A percentile compares a stretch with the other conserved stretches of the same genome.
phyloP scores from a whole-genome alignment of 2,888 invertebrate species.

The Spodoptera littoralis region DNA sequence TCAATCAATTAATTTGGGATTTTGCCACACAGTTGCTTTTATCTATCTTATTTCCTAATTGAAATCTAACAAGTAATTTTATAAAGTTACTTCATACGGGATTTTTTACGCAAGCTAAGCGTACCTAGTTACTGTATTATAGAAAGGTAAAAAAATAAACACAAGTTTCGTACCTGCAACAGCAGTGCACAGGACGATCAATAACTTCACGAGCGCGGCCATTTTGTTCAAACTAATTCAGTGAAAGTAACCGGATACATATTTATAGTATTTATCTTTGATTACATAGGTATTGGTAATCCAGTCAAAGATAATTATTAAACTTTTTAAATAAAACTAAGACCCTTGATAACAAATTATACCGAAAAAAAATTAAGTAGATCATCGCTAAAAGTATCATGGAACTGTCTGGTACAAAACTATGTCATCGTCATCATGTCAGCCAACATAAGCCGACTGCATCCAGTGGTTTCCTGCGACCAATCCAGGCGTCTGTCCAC shows the following conservation, averaged over 20 bases:
- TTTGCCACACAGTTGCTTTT: too few species aligned
- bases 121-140: background rate
- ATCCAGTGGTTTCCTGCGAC: too few species aligned
- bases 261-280: conserved; percentile 70
- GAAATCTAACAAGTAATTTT: too few species aligned
- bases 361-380: conserved; percentile 12
- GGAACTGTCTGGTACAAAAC: conserved; percentile 18
- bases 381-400: background rate
- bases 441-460: too few species aligned
- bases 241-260: conserved; percentile 59
- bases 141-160: background rate
- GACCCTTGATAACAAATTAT: conserved; percentile 35
- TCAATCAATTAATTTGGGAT: too few species aligned
- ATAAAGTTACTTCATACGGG: too few species aligned
- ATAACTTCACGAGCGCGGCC: conserved; percentile 69
- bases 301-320: conserved; percentile 49
- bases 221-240: conserved; percentile 64
- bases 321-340: conserved; percentile 60
- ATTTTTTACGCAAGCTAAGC: too few species aligned
- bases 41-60: too few species aligned
- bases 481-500: too few species aligned
- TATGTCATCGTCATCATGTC: too few species aligned
- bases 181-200: conserved; percentile 71
- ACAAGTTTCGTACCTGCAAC: conserved; percentile 70
- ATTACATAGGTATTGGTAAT: conserved; percentile 58